Percentiles rank a stretch among this genome's conserved stretches.
phyloP scores from a whole-genome alignment of 2,797 vertebrate genomes.

The Eidolon dupreanum region DNA sequence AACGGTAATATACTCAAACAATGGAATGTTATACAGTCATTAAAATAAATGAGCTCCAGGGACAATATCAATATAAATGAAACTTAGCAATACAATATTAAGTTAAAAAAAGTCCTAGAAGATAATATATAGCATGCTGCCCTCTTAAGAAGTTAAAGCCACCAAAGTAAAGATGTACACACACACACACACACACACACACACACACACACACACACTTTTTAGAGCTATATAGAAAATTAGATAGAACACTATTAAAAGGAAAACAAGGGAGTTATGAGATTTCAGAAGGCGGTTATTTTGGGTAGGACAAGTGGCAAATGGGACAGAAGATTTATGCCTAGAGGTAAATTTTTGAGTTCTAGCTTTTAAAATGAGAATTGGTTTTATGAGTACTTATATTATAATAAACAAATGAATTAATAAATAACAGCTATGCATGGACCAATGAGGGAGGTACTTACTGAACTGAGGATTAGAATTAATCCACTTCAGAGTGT shows the following conservation, averaged over 20 bases:
- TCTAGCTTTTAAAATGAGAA: not conserved
- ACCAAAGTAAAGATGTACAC: not conserved
- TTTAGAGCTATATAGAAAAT: not conserved
- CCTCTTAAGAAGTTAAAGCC: not conserved
- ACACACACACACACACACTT: not conserved
- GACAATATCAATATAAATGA: not conserved
- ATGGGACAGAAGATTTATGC: not conserved
- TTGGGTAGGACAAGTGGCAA: not conserved
- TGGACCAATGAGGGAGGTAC: not conserved
- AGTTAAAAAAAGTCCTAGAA: not conserved
- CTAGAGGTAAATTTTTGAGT: not conserved
- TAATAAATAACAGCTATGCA: not conserved
- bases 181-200: too few relatives aligned
- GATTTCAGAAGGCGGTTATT: not conserved
- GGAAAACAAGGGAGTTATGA: not conserved
- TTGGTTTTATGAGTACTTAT: not conserved
- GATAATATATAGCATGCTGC: not conserved
- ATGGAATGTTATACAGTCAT: not conserved
- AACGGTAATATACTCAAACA: not conserved
- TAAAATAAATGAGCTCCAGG: not conserved
- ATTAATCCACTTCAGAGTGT: not conserved
- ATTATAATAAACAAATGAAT: not conserved
- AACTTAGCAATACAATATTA: not conserved
- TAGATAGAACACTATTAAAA: not conserved
- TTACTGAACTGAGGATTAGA: not conserved